Percentiles rank a stretch among this genome's conserved stretches.
Conservation (phyloP, 1,140 invertebrate genomes). For the Drosophila gunungcola region DNA sequence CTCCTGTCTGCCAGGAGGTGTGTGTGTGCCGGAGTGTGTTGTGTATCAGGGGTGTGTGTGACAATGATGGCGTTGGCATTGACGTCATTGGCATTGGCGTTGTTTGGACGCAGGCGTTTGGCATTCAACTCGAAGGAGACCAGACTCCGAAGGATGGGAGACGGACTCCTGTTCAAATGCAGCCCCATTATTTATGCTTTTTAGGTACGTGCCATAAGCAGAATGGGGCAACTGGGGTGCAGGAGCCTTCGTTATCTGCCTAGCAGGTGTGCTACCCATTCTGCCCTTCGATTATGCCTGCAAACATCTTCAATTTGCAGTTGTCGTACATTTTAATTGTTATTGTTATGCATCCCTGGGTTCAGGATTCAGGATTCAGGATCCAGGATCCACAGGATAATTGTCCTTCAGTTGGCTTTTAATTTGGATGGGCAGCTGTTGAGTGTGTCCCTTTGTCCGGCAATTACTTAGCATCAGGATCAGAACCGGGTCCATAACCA, state of each 20-base stretch:
- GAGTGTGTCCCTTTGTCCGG: conserved; percentile 34
- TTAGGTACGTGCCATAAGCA: conserved; percentile 56
- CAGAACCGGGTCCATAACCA: conserved; percentile 11
- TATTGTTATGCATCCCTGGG: conserved; percentile 73
- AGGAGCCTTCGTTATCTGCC: conserved; percentile 36
- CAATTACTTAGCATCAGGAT: conserved; percentile 48
- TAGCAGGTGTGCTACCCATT: conserved; percentile 4
- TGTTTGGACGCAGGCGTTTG: conserved; percentile 64
- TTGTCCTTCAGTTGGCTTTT: conserved; percentile 55
- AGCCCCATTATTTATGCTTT: conserved; percentile 79
- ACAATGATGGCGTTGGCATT: conserved; percentile 74
- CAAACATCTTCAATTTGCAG: conserved; percentile 79
- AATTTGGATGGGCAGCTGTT: conserved; percentile 56
- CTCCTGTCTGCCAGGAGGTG: conserved; percentile 22
- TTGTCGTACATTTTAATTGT: conserved; percentile 82
- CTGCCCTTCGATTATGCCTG: conserved; percentile 31
- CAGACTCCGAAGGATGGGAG: conserved; percentile 2
- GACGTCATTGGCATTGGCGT: conserved; percentile 77
- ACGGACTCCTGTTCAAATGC: conserved; percentile 25
- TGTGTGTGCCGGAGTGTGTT: conserved; percentile 11
- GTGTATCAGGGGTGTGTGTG: conserved; percentile 36
- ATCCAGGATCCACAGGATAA: conserved; percentile 45
- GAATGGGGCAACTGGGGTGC: not conserved
- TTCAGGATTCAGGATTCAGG: not conserved
- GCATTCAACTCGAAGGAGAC: conserved; percentile 60